These are phyloP conservation scores for Ornithorhynchus anatinus DNA, from an alignment of 2,113 vertebrate genomes.

Conservation along the genomic window DNA sequence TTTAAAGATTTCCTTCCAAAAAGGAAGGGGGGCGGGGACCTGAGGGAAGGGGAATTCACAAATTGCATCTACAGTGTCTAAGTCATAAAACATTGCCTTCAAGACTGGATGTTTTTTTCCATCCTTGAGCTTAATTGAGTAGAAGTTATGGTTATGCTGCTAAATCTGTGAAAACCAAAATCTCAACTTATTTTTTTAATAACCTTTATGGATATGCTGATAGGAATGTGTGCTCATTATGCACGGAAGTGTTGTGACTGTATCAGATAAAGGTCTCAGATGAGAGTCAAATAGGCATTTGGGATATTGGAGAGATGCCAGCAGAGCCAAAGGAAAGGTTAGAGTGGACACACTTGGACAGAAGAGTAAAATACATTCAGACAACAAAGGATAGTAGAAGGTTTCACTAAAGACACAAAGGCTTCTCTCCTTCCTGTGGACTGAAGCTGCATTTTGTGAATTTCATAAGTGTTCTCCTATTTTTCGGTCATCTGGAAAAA, in stretches of 20 bases:
- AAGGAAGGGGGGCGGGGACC: slow-evolving; percentile 6
- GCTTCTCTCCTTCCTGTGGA: slow-evolving; percentile 33
- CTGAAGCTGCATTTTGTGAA: slow-evolving; percentile 22
- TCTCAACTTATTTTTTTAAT: slow-evolving; percentile 67
- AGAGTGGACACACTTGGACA: slow-evolving; percentile 70
- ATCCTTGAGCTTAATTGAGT: slow-evolving; percentile 64
- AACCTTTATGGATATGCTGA: slow-evolving; percentile 54
- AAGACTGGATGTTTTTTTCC: slow-evolving; percentile 11
- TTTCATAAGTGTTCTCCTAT: slow-evolving; percentile 39
- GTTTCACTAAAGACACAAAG: slow-evolving; percentile 65
- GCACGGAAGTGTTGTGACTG: slow-evolving; percentile 52
- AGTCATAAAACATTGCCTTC: slow-evolving; percentile 11
- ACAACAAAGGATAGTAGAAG: slow-evolving; percentile 66
- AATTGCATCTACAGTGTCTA: slow-evolving; percentile 24
- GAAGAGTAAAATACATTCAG: slow-evolving; percentile 60
- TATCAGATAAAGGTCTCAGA: slow-evolving; percentile 41
- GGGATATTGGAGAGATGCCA: slow-evolving; percentile 53
- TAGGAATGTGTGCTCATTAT: slow-evolving; percentile 31
- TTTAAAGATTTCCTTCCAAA: slow-evolving; percentile 56
- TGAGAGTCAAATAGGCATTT: slow-evolving; percentile 48
- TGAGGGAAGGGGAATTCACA: slow-evolving; percentile 6
- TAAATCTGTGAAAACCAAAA: slow-evolving; percentile 61
- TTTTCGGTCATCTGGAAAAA: slow-evolving; percentile 10
- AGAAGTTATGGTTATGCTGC: slow-evolving; percentile 65
- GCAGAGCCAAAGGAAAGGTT: slow-evolving; percentile 25